Evolutionary conservation across 2,797 vertebrate genomes (phyloP), one percentile per base, ranked within the genome.

Genomic region (Crypturellus tataupa): DNA sequence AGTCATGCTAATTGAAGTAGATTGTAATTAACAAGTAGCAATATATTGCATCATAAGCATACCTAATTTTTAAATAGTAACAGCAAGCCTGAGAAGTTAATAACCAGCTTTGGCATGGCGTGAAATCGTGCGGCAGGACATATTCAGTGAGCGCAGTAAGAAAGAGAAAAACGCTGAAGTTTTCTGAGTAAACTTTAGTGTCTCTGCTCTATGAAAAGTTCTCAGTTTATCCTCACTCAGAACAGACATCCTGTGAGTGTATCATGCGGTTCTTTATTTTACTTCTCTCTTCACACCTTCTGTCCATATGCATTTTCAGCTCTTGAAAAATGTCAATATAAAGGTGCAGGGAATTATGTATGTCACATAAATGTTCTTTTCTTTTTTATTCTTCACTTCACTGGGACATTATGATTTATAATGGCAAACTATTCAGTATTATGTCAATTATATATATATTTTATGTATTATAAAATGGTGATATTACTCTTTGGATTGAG

Each of bases 341-440:
- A 96, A 90, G 93, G 93, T 86, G 83, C 78, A 77, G 76, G 85
- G 88, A 95, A 93, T 95, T 94, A 92, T 58, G 49, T 59, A 88
- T 86, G 53, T 85, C 68, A 68, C 67, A 51, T 82, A 90, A 96
- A 93, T 69, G 93, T 94, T 91, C 84, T 68, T 87, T 94, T 80
- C 77, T 88, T 93, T 94, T 95, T 96, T 89, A 88, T 40, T 89
- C 83, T 95, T 96, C 87, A 68, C 83, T 95, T 96, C 87, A 68
- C 88, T 92, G 92, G 87, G 83, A 82, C 86, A 72, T 21, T 73
- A 91, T 95, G 93, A 96, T 96, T 96, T 93, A 95, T 91, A 82
- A 76, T 12, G 87, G 64, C 46, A 20, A 27, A 39, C 42, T 75
- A 40, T 89, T 89, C 67, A 49, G 40, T 84, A 40, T 81, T 91